Evolutionary conservation across 1,140 invertebrate genomes (phyloP).

Genomic region (Ceratina japonica): DNA sequence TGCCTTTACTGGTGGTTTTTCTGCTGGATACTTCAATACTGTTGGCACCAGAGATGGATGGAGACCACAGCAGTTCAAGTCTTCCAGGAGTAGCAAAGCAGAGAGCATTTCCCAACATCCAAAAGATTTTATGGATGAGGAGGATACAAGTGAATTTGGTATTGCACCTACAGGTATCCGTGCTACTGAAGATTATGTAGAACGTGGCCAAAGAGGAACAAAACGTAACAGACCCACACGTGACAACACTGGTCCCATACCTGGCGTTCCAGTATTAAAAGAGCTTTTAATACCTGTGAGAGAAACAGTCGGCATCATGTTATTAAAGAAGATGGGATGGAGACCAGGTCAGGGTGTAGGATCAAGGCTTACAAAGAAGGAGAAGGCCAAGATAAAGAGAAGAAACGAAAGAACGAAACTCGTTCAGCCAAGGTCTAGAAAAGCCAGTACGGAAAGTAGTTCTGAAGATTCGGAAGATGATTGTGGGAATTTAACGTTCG

Average conservation of each 20-base stretch:
- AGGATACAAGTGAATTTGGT: slow-evolving; percentile 96
- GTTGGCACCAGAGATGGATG: slow-evolving; percentile 98
- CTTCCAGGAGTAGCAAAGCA: slow-evolving; percentile 88
- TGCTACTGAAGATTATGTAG: slow-evolving; percentile 87
- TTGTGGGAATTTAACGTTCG: slow-evolving; percentile 84
- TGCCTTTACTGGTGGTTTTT: slow-evolving; percentile 99
- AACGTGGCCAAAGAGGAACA: slow-evolving; percentile 76
- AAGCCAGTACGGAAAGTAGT: slow-evolving; percentile 72
- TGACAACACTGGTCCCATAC: slow-evolving; percentile 85
- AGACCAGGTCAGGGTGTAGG: slow-evolving; percentile 95
- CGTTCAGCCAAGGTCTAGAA: slow-evolving; percentile 79
- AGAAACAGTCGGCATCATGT: slow-evolving; percentile 91
- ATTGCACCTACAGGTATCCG: slow-evolving; percentile 93
- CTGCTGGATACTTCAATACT: slow-evolving; percentile 98
- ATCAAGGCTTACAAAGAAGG: slow-evolving; percentile 82
- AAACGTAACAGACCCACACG: slow-evolving; percentile 78
- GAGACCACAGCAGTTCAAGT: slow-evolving; percentile 94
- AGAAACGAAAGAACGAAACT: slow-evolving; percentile 80
- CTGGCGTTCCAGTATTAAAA: slow-evolving; percentile 88
- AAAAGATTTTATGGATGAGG: slow-evolving; percentile 99
- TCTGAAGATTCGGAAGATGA: slow-evolving; percentile 82
- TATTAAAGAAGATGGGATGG: slow-evolving; percentile 95
- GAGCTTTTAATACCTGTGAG: slow-evolving; percentile 89
- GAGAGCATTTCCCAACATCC: slow-evolving; percentile 81
- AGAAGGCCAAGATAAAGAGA: slow-evolving; percentile 79